These are phyloP conservation scores for Meriones unguiculatus DNA, from an alignment of 2,113 vertebrate genomes.

Conservation along the genomic window DNA sequence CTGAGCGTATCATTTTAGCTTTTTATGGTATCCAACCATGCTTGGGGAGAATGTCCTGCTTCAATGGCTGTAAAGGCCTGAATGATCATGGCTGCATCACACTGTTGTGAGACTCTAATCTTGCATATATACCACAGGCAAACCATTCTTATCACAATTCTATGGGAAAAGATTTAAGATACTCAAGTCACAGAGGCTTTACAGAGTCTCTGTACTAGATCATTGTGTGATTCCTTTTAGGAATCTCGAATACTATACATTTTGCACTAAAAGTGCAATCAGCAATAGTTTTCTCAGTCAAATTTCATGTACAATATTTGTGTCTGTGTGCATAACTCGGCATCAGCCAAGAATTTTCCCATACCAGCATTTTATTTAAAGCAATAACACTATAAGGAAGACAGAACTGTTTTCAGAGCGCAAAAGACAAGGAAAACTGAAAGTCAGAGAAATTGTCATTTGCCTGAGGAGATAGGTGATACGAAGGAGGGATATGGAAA, in stretches of 20 bases:
- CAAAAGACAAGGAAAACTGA: background rate
- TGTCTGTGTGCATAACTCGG: background rate
- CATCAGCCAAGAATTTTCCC: background rate
- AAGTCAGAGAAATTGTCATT: background rate
- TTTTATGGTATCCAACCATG: too few species aligned
- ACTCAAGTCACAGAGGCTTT: background rate
- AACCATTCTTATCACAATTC: background rate
- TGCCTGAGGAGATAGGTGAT: background rate
- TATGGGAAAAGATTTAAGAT: background rate
- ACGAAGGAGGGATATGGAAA: background rate
- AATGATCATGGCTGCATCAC: too few species aligned
- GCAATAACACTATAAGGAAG: background rate
- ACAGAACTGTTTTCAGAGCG: background rate
- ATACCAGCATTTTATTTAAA: background rate
- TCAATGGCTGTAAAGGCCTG: too few species aligned
- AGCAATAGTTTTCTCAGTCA: background rate
- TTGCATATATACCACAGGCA: too few species aligned
- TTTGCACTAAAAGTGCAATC: background rate
- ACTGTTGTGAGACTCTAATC: too few species aligned
- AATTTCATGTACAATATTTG: background rate
- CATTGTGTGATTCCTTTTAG: background rate
- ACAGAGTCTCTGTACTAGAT: background rate
- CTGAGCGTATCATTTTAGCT: too few species aligned
- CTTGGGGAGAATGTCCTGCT: too few species aligned
- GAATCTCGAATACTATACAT: background rate